Conservation (phyloP, 2,888 invertebrate species). For the Xanthia icteritia region DNA sequence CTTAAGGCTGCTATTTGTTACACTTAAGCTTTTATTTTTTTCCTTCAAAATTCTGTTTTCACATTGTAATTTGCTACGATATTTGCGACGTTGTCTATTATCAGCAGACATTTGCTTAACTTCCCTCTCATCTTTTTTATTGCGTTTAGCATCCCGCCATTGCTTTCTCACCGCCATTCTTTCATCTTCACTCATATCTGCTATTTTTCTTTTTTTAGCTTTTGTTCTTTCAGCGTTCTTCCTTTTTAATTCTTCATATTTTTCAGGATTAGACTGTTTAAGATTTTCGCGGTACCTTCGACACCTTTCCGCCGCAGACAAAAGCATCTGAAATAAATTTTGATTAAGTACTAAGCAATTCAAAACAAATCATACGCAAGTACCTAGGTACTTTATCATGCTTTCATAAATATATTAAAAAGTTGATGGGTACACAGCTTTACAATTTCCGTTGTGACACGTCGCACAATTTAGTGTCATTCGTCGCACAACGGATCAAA, state of each 20-base stretch:
- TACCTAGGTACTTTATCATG: not conserved
- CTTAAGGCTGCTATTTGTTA: conserved; percentile 8
- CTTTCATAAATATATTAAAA: not conserved
- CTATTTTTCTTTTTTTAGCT: conserved; percentile 7
- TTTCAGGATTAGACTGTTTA: not conserved
- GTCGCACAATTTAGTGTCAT: conserved; percentile 11
- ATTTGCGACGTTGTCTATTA: conserved; percentile 4
- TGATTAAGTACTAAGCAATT: conserved; percentile 1
- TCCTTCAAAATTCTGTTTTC: conserved; percentile 7
- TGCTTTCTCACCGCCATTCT: conserved; percentile 7
- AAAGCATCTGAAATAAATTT: not conserved
- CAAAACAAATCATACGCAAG: conserved; percentile 3
- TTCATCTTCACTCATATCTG: conserved; percentile 4
- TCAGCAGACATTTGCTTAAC: not conserved
- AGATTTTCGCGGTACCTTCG: conserved; percentile 11
- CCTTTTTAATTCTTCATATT: conserved; percentile 6
- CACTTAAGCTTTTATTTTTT: conserved; percentile 12
- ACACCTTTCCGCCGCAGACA: not conserved
- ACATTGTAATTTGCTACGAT: not conserved
- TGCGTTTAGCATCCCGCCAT: conserved; percentile 10
- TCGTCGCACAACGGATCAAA: conserved; percentile 15
- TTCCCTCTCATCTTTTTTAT: conserved; percentile 2
- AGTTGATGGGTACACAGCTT: conserved; percentile 4
- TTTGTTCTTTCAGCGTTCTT: conserved; percentile 16
- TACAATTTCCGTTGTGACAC: not conserved